Base-by-base conservation (phyloP, 1,140 invertebrate species). In the Elysia chlorotica region DNA sequence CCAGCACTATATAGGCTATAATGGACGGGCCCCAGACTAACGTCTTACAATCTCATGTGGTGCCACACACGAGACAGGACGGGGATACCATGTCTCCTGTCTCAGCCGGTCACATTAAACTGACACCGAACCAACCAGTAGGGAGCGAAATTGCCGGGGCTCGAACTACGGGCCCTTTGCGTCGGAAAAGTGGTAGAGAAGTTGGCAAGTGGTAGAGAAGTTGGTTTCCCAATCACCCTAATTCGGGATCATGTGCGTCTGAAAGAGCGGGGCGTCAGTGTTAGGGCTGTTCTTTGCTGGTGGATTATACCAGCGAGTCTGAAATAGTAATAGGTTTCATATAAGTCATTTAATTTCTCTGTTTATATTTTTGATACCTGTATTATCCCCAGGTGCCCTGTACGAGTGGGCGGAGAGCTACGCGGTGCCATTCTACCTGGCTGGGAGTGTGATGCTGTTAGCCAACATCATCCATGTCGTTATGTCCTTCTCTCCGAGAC, bases 401-500 rank as follows among this genome's bases (percentile, higher is more conserved):
- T 59, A 33, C 54, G 37, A 28, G 30, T 17, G 30, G 17, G 57
- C 54, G 33, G 67, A 54, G 14, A 10, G 23, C 17, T 70, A 70
- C 54, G 38, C 54, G 1, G 33, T 25, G 25, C 67, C 67, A 2
- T 19, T 70, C 30, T 31, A 23, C 3, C 35, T 56, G 2, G 33
- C 28, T 25, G 67, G 67, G 17, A 54, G 28, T n/a, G 23, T 70
- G 1, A 31, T 59, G 1, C 21, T 59, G 2, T 21, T 59, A 35
- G 30, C 67, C 30, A 54, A 48, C 30, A 30, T 70, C 23, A 2
- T 59, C 17, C 54, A 59, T 59, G 35, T 38, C 23, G 1, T 70
- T 5, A 70, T 70, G 67, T 36, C 19, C 53, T 70, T 41, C 54
- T 70, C 30, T 5, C 33, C 67, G 25, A 0, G 38, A 35, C 67